Evolutionary conservation across 2,113 vertebrate genomes (phyloP).

Genomic region (Oreochromis aureus): DNA sequence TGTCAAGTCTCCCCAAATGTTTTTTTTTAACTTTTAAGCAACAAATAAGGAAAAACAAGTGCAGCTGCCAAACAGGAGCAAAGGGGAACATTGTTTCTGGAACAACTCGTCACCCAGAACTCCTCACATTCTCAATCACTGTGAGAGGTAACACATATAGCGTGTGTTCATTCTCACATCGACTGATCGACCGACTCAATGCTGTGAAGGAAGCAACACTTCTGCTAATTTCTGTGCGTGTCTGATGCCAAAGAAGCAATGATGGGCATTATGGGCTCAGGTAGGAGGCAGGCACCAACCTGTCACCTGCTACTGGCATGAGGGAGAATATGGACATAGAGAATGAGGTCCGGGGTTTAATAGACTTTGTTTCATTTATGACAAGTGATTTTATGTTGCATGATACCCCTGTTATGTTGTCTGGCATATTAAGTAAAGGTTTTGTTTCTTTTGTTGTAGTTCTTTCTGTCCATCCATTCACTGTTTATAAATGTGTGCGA

Average conservation of each 20-base stretch:
- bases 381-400: constrained; percentile 17
- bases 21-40: background rate
- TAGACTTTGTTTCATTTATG: constrained; percentile 24
- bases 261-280: constrained; percentile 59
- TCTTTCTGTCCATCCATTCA: constrained; percentile 29
- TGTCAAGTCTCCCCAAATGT: background rate
- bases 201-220: constrained; percentile 63
- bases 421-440: background rate
- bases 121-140: background rate
- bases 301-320: background rate
- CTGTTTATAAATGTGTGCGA: background rate
- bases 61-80: constrained; percentile 44
- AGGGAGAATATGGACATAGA: background rate
- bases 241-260: constrained; percentile 43
- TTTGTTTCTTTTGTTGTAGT: background rate
- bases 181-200: constrained; percentile 45
- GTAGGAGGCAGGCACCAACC: background rate
- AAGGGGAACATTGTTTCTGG: background rate
- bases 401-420: constrained; percentile 8
- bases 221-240: constrained; percentile 20
- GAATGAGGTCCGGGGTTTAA: background rate
- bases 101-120: background rate
- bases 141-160: background rate
- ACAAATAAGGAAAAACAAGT: constrained; percentile 6
- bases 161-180: constrained; percentile 2